Evolutionary conservation across 2,888 invertebrate genomes (phyloP).

Genomic region (Oegoconia quadripuncta): DNA sequence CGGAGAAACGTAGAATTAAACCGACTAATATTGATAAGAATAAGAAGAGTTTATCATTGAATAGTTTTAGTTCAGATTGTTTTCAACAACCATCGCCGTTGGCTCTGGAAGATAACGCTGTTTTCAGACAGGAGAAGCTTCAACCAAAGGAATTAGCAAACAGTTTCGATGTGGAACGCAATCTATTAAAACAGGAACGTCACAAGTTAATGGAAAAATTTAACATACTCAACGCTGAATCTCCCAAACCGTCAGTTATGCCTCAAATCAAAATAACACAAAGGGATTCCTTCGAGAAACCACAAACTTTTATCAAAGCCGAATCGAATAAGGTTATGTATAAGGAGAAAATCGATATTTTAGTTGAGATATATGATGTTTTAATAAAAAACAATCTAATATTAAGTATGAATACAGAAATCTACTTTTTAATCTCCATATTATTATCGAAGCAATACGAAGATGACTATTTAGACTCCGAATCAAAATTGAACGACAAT

Average conservation of each 20-base stretch:
- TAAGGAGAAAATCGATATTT: conserved; percentile 71
- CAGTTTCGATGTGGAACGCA: conserved; percentile 61
- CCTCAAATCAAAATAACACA: conserved; percentile 57
- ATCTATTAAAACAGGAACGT: conserved; percentile 61
- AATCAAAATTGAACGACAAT: conserved; percentile 35
- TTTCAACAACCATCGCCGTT: conserved; percentile 53
- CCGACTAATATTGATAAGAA: conserved; percentile 63
- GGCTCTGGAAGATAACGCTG: conserved; percentile 54
- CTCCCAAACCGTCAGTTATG: conserved; percentile 36
- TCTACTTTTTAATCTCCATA: conserved; percentile 84
- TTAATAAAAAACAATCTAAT: conserved; percentile 81
- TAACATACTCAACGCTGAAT: conserved; percentile 49
- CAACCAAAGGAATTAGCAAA: conserved; percentile 49
- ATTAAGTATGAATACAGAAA: conserved; percentile 82
- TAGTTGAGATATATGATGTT: conserved; percentile 78
- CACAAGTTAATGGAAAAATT: conserved; percentile 72
- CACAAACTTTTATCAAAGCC: conserved; percentile 51
- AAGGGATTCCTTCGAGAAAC: conserved; percentile 41
- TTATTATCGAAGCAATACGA: conserved; percentile 73
- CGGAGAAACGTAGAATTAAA: conserved; percentile 69
- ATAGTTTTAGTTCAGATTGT: conserved; percentile 53
- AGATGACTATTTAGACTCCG: conserved; percentile 42
- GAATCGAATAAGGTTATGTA: conserved; percentile 65
- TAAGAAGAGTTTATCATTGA: conserved; percentile 51
- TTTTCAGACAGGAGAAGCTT: conserved; percentile 53